Evolutionary conservation across 2,797 vertebrate species (phyloP).

Genomic region (Hydrolagus colliei): DNA sequence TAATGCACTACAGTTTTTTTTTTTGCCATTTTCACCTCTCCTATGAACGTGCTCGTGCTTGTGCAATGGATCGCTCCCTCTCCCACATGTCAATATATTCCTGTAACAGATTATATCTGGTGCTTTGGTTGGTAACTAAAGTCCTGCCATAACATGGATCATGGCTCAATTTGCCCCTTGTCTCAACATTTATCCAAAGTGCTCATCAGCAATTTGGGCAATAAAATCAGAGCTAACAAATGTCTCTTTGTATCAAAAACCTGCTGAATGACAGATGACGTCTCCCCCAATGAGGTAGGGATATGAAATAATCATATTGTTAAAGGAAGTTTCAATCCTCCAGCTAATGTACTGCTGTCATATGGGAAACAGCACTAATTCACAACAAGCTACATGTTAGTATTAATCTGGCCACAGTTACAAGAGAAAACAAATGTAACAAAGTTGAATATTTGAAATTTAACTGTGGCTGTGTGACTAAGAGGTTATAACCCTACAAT

Average conservation of each 20-base stretch:
- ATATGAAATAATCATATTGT: not conserved
- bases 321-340: not conserved
- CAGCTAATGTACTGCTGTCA: not conserved
- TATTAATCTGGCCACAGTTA: not conserved
- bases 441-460: not conserved
- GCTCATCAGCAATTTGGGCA: not conserved
- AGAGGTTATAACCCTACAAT: no score
- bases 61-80: no score
- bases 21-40: no score
- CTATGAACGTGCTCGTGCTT: no score
- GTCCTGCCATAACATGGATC: not conserved
- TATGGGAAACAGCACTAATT: not conserved
- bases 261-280: not conserved
- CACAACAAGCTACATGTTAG: not conserved
- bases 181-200: not conserved
- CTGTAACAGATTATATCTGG: not conserved
- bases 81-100: not conserved
- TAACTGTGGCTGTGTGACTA: no score
- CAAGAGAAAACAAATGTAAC: not conserved
- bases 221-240: conserved; percentile 9
- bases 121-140: not conserved
- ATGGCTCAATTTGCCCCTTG: conserved; percentile 3
- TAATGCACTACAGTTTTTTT: no score
- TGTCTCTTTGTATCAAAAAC: not conserved
- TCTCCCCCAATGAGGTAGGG: not conserved